A percentile compares a stretch with the other conserved stretches of the same genome.
phyloP scores from a whole-genome alignment of 1,140 invertebrate genomes.

The Aphelenchoides besseyi region DNA sequence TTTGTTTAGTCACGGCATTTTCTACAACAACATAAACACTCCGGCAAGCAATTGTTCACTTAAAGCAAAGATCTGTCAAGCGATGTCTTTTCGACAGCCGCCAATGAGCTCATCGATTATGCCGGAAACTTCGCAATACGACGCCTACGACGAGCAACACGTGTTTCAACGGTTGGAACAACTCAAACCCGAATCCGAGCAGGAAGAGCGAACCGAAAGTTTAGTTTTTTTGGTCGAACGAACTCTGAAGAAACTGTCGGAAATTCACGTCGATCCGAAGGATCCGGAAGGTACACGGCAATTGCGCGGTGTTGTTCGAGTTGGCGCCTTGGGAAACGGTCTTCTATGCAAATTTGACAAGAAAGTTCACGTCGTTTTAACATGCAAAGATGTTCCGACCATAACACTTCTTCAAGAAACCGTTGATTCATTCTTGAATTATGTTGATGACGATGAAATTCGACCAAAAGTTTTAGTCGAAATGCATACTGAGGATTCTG shows the following conservation, averaged over 20 bases:
- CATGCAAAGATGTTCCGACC: conserved; percentile 90
- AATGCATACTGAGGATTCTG: background rate
- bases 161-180: conserved; percentile 11
- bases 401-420: conserved; percentile 78
- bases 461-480: background rate
- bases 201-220: background rate
- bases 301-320: conserved; percentile 91
- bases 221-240: conserved; percentile 67
- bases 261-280: conserved; percentile 67
- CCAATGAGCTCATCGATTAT: background rate
- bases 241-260: conserved; percentile 87
- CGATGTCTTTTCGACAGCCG: background rate
- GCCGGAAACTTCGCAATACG: conserved; percentile 6
- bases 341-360: conserved; percentile 82
- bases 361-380: conserved; percentile 82
- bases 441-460: conserved; percentile 67
- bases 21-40: background rate
- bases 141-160: conserved; percentile 18
- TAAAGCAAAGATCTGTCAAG: background rate
- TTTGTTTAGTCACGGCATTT: background rate
- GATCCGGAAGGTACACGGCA: conserved; percentile 66
- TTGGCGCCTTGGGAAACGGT: conserved; percentile 88
- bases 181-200: background rate
- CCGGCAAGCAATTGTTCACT: background rate
- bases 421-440: conserved; percentile 68